Evolutionary conservation across 2,797 vertebrate genomes (phyloP).

Genomic region (Periophthalmus magnuspinnatus): DNA sequence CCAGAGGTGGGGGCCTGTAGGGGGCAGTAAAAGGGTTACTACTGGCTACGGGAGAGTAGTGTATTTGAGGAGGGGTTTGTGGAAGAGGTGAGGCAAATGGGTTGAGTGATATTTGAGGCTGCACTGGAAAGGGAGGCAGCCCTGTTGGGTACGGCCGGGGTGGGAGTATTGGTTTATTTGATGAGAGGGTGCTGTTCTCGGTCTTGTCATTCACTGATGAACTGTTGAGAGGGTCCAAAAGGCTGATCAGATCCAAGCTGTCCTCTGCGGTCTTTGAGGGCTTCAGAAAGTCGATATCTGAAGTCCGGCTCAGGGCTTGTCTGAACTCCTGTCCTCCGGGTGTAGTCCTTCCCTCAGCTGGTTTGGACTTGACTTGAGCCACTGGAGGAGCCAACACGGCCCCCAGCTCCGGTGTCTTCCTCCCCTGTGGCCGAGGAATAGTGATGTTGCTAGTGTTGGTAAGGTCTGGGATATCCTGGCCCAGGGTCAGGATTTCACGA

Average conservation of each 20-base stretch:
- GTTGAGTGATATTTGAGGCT: slow-evolving; percentile 81
- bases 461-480: slow-evolving; percentile 63
- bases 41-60: slow-evolving; percentile 73
- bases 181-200: slow-evolving; percentile 10
- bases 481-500: slow-evolving; percentile 52
- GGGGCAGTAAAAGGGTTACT: slow-evolving; percentile 80
- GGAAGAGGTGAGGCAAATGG: slow-evolving; percentile 83
- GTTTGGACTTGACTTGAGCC: slow-evolving; percentile 66
- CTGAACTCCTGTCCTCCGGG: slow-evolving; percentile 71
- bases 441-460: slow-evolving; percentile 81
- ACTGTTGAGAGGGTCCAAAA: slow-evolving; percentile 86
- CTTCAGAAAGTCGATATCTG: slow-evolving; percentile 76
- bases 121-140: slow-evolving; percentile 66
- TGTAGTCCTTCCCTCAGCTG: slow-evolving; percentile 63
- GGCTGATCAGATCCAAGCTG: slow-evolving; percentile 81
- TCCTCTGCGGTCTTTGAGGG: slow-evolving; percentile 65
- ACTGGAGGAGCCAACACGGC: slow-evolving; percentile 81
- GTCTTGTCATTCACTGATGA: slow-evolving; percentile 46
- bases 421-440: slow-evolving; percentile 90
- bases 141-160: slow-evolving; percentile 73
- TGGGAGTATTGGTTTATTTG: slow-evolving; percentile 60
- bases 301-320: slow-evolving; percentile 65
- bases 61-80: slow-evolving; percentile 68
- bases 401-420: slow-evolving; percentile 89
- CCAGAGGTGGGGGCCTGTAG: slow-evolving; percentile 65